These are phyloP conservation scores for Puffinus mauretanicus DNA, from an alignment of 2,113 vertebrate species.

Conservation along the genomic window DNA sequence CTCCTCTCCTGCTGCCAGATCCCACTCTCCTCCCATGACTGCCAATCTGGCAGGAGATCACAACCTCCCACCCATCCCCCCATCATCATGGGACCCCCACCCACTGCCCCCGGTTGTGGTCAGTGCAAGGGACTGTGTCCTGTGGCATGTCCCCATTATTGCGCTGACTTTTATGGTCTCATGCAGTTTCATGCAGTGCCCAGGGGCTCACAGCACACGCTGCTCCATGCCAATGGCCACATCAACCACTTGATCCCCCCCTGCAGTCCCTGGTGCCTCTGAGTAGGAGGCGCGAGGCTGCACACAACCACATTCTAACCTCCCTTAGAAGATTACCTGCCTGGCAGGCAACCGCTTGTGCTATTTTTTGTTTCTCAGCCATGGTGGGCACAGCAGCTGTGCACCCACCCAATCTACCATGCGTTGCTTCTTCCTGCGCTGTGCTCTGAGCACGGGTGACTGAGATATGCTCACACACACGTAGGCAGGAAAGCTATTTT, in stretches of 20 bases:
- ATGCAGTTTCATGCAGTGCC: not conserved
- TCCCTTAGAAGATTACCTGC: not conserved
- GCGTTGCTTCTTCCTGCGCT: accelerated
- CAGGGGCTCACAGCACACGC: not conserved
- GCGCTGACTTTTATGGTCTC: not conserved
- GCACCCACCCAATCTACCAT: not conserved
- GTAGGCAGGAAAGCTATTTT: not conserved
- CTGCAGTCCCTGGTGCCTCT: not conserved
- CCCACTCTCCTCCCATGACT: not conserved
- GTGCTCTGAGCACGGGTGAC: accelerated
- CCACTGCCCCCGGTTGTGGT: too few species aligned
- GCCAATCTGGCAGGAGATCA: accelerated
- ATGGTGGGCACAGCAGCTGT: accelerated
- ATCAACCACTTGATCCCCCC: accelerated
- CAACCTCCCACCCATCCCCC: not conserved
- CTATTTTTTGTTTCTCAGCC: not conserved
- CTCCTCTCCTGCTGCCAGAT: not conserved
- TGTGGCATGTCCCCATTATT: not conserved
- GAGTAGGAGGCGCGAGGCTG: not conserved
- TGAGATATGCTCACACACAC: not conserved
- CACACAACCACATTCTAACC: not conserved
- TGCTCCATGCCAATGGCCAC: not conserved
- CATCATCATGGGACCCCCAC: too few species aligned
- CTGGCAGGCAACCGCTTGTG: not conserved
- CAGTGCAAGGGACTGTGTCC: too few species aligned